Evolutionary conservation across 2,888 invertebrate genomes (phyloP).

Genomic region (Macaria liturata): DNA sequence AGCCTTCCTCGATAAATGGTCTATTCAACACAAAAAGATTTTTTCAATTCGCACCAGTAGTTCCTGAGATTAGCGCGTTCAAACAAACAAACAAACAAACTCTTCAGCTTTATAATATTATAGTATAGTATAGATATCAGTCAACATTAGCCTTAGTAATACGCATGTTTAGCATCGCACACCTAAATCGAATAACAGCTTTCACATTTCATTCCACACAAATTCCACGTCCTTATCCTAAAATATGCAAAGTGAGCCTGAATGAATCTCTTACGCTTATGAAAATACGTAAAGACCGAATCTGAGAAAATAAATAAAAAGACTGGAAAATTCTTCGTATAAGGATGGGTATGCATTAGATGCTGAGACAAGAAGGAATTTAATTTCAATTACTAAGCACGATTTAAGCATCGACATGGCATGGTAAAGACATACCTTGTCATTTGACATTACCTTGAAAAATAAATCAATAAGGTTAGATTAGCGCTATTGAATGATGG

Average conservation of each 20-base stretch:
- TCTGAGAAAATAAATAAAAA: conserved; percentile 27
- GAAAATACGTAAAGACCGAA: conserved; percentile 22
- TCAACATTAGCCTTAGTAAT: too few relatives aligned
- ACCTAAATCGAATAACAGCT: conserved; percentile 8
- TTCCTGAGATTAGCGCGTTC: too few relatives aligned
- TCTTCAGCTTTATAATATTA: too few relatives aligned
- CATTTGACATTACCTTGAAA: too few relatives aligned
- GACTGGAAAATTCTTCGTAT: conserved; percentile 15
- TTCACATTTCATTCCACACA: conserved; percentile 13
- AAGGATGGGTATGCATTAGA: conserved; percentile 42
- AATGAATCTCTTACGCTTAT: conserved; percentile 21
- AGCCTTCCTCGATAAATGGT: too few relatives aligned
- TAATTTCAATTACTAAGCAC: conserved; percentile 66
- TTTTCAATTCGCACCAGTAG: too few relatives aligned
- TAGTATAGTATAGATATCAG: too few relatives aligned
- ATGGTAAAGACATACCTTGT: too few relatives aligned
- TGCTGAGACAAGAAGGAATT: conserved; percentile 54
- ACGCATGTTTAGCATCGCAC: not conserved
- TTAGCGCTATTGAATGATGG: too few relatives aligned
- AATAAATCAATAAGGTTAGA: too few relatives aligned
- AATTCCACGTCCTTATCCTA: conserved; percentile 15
- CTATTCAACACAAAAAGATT: too few relatives aligned
- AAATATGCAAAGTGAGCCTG: conserved; percentile 26
- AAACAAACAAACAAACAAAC: too few relatives aligned
- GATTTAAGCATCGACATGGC: conserved; percentile 40